A percentile compares a stretch with the other conserved stretches of the same genome.
Conservation (phyloP, 2,113 vertebrate genomes). For the Dunckerocampus dactyliophorus region DNA sequence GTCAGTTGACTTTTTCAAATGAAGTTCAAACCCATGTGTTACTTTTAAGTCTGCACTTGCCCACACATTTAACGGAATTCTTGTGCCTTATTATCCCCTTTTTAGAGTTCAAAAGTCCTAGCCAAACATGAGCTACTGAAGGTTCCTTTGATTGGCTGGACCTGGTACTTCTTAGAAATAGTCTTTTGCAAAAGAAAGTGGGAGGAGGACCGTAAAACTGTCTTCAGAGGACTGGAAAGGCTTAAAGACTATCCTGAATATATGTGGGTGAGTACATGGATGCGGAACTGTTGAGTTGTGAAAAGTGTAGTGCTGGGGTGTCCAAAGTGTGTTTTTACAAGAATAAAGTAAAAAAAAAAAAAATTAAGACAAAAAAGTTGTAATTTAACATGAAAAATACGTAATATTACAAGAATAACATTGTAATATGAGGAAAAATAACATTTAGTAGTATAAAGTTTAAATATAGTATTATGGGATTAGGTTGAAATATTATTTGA, state of each 20-base stretch:
- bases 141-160: constrained; percentile 97
- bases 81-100: background rate
- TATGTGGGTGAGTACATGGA: constrained; percentile 89
- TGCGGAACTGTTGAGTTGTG: too few species aligned
- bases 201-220: constrained; percentile 91
- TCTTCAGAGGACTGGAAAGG: constrained; percentile 78
- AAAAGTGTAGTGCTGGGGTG: too few species aligned
- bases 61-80: background rate
- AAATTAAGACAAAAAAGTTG: too few species aligned
- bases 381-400: too few species aligned
- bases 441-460: too few species aligned
- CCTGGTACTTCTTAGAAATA: constrained; percentile 98
- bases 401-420: too few species aligned
- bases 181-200: constrained; percentile 97
- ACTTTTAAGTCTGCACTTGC: background rate
- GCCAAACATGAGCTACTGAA: constrained; percentile 93
- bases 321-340: too few species aligned
- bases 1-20: constrained; percentile 66
- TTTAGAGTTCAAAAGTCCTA: constrained; percentile 94
- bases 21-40: background rate
- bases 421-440: too few species aligned
- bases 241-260: constrained; percentile 90
- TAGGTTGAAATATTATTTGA: too few species aligned
- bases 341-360: too few species aligned
- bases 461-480: too few species aligned